These are phyloP conservation scores for Drosophila greeni DNA, from an alignment of 2,888 invertebrate genomes.

Conservation along the genomic window DNA sequence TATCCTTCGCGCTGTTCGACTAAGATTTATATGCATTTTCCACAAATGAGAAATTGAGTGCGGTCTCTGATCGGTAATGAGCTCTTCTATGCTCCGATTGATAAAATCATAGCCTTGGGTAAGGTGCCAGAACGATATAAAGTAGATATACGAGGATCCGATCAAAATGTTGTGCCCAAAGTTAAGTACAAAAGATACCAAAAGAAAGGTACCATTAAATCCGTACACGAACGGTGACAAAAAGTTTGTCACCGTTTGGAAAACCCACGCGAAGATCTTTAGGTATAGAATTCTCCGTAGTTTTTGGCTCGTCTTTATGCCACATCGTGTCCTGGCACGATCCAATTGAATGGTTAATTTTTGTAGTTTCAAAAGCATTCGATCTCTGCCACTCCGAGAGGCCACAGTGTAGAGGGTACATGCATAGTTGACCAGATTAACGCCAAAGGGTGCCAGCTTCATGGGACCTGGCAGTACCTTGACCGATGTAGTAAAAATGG, in stretches of 20 bases:
- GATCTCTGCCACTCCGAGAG: neutral
- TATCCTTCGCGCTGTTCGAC: neutral
- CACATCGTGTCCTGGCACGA: neutral
- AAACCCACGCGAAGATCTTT: neutral
- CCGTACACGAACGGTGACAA: neutral
- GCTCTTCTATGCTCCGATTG: neutral
- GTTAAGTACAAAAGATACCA: neutral
- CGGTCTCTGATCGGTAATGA: neutral
- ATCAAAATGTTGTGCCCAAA: neutral
- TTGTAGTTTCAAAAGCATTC: neutral
- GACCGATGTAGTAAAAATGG: neutral
- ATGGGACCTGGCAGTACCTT: neutral
- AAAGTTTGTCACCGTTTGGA: neutral
- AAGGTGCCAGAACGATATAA: constrained; percentile 2
- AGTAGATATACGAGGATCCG: neutral
- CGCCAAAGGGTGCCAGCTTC: neutral
- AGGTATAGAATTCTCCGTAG: neutral
- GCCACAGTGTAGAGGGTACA: neutral
- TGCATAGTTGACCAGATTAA: neutral
- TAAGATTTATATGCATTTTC: neutral
- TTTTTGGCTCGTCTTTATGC: neutral
- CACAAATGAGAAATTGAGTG: neutral
- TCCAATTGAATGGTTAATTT: neutral
- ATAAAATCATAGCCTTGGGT: neutral
- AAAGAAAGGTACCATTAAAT: no score